Base-by-base conservation (phyloP, 2,888 invertebrate genomes). In the Philhelius pedissequus region DNA sequence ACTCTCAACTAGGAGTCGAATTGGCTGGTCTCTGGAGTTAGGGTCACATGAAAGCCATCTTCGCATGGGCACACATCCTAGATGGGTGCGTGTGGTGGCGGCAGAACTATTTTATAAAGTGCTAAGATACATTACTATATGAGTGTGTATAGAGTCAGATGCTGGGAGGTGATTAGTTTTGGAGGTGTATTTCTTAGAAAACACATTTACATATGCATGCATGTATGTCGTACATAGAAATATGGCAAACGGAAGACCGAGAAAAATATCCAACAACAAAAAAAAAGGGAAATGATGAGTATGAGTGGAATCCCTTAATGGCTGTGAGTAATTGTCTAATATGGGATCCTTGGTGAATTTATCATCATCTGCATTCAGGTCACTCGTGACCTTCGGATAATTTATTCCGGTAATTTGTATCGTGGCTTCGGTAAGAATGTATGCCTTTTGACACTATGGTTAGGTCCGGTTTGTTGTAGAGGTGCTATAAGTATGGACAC, bases 281-380 rank as follows among this genome's bases (percentile, higher is more conserved):
- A 1, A 50, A 52, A 30, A 30, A 13, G 22, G 20, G 18, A 32
- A 38, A 64, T 58, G 58, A 66, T 74, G 74, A 69, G 74, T 54
- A 76, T 77, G 77, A 71, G 60, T 71, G 75, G 75, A 76, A 76
- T 80, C 80, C 84, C 80, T 84, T 84, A 84, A 84, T 84, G 84
- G 84, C 70, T 75, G 52, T 80, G 80, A 84, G 84, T 84, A 84
- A 84, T 84, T 84, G 84, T 84, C 84, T 84, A 84, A 84, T n/a
- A n/a, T 84, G 84, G 84, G 84, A 84, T 84, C 80, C 71, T 80
- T 45, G 62, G 76, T 56, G 32, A 76, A 84, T 84, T 84, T 84
- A 84, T 84, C 84, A 84, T 80, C 84, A 71, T 79, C 79, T 84
- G 79, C 84, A 71, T 84, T 75, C 75, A 79, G 84, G 71, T 84